Evolutionary conservation across 2,888 invertebrate genomes (phyloP).

Genomic region (Amblyjoppa proteus): DNA sequence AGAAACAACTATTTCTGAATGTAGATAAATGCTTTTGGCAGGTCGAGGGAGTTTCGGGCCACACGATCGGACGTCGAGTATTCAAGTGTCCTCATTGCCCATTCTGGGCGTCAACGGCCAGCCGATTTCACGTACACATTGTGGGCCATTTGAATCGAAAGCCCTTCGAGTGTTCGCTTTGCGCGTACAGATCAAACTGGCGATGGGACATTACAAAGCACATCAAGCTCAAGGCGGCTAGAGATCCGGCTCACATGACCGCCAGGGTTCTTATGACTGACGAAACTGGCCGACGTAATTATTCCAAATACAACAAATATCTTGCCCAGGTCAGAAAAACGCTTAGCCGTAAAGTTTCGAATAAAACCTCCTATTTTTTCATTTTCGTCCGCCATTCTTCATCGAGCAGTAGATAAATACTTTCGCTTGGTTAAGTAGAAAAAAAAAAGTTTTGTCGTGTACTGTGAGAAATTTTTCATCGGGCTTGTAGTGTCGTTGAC

Average conservation of each 20-base stretch:
- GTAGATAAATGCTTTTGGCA: slow-evolving; percentile 75
- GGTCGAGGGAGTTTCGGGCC: slow-evolving; percentile 80
- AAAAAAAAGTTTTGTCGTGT: neutral
- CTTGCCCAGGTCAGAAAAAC: slow-evolving; percentile 89
- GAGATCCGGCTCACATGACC: slow-evolving; percentile 92
- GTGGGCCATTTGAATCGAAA: slow-evolving; percentile 97
- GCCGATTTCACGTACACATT: slow-evolving; percentile 96
- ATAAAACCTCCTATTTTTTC: neutral
- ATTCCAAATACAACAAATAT: slow-evolving; percentile 96
- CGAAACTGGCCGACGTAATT: slow-evolving; percentile 95
- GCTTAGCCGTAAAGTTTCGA: slow-evolving; percentile 62
- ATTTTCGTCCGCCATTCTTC: slow-evolving; percentile 5
- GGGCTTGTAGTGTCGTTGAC: neutral
- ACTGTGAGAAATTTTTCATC: neutral
- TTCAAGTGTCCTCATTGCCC: slow-evolving; percentile 97
- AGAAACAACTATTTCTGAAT: slow-evolving; percentile 36
- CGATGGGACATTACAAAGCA: slow-evolving; percentile 99
- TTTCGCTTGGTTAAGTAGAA: neutral
- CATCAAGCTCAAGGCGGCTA: slow-evolving; percentile 94
- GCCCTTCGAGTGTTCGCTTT: slow-evolving; percentile 97
- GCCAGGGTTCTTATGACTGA: slow-evolving; percentile 96
- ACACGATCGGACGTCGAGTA: slow-evolving; percentile 87
- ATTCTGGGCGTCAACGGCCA: slow-evolving; percentile 97
- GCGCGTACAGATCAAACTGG: slow-evolving; percentile 98
- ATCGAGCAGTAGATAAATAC: neutral